These are phyloP conservation scores for Seriola rivoliana DNA, from an alignment of 2,113 vertebrate species.

Conservation along the genomic window DNA sequence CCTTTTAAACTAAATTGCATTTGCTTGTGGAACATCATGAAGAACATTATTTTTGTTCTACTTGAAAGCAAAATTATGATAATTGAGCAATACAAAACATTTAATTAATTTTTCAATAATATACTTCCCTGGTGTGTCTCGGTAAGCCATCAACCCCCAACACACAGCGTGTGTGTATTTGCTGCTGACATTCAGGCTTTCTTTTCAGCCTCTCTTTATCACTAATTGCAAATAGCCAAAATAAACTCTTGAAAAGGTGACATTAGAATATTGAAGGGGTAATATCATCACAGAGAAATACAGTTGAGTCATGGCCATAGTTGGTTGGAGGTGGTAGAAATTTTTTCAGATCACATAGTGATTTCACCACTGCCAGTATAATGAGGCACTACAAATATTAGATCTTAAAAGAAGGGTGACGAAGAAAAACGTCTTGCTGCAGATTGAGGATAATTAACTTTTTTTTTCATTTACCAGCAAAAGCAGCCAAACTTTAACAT, in stretches of 20 bases:
- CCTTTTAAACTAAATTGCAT: conserved; percentile 45
- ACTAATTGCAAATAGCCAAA: conserved; percentile 41
- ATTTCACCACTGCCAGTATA: neutral
- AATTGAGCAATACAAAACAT: conserved; percentile 48
- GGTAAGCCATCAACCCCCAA: conserved; percentile 7
- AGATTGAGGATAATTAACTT: too few species aligned
- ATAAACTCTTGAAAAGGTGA: conserved; percentile 17
- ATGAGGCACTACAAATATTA: neutral
- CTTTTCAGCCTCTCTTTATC: conserved; percentile 8
- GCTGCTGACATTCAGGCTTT: conserved; percentile 43
- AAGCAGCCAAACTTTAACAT: neutral
- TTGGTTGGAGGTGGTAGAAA: neutral
- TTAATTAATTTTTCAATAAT: conserved; percentile 43
- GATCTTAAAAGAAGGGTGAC: too few species aligned
- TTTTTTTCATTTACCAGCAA: neutral
- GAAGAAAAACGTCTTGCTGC: too few species aligned
- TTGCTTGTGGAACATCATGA: conserved; percentile 25
- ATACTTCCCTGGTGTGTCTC: conserved; percentile 16
- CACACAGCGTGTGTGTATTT: conserved; percentile 15
- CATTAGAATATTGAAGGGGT: conserved; percentile 11
- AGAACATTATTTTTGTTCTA: conserved; percentile 18
- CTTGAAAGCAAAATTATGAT: conserved; percentile 49
- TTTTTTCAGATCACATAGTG: conserved; percentile 5
- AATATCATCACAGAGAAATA: neutral
- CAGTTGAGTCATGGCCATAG: neutral